Evolutionary conservation across 2,888 invertebrate species (phyloP).

Genomic region (Drosophila lutescens): DNA sequence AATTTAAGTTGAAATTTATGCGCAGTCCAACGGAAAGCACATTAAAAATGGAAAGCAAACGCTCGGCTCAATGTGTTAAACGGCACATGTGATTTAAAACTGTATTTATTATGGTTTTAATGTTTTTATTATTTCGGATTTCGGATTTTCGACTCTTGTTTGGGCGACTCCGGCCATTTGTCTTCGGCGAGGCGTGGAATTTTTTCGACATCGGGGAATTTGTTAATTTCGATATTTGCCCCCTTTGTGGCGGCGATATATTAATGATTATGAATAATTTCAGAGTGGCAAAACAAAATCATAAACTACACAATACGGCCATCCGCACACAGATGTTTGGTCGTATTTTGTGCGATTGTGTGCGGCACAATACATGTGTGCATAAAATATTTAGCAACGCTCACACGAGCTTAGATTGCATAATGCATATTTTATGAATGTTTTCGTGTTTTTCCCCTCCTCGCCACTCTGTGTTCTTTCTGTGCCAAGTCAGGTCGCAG

Average conservation of each 20-base stretch:
- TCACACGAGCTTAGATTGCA: slow-evolving; percentile 85
- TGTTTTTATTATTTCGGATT: slow-evolving; percentile 52
- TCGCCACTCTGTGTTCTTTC: slow-evolving; percentile 14
- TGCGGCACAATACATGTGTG: slow-evolving; percentile 65
- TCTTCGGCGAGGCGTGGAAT: slow-evolving; percentile 78
- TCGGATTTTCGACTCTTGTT: slow-evolving; percentile 10
- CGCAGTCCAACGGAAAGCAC: slow-evolving; percentile 36
- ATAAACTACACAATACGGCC: slow-evolving; percentile 63
- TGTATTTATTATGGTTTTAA: slow-evolving; percentile 53
- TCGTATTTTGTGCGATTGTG: slow-evolving; percentile 43
- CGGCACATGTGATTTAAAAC: slow-evolving; percentile 76
- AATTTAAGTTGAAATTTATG: slow-evolving; percentile 81
- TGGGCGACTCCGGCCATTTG: slow-evolving; percentile 60
- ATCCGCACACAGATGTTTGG: slow-evolving; percentile 40
- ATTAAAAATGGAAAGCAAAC: slow-evolving; percentile 55
- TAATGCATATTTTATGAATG: slow-evolving; percentile 84
- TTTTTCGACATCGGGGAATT: slow-evolving; percentile 74
- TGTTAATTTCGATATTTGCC: slow-evolving; percentile 62
- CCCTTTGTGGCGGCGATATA: slow-evolving; percentile 54
- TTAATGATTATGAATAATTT: slow-evolving; percentile 60
- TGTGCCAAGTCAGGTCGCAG: slow-evolving; percentile 46
- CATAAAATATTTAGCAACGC: slow-evolving; percentile 84
- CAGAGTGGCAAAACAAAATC: slow-evolving; percentile 54
- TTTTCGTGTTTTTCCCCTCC: slow-evolving; percentile 55
- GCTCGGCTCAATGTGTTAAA: slow-evolving; percentile 81